Evolutionary conservation across 2,797 vertebrate species (phyloP), one percentile per base, ranked within the genome.

Genomic region (Paratrypauchen microcephalus): DNA sequence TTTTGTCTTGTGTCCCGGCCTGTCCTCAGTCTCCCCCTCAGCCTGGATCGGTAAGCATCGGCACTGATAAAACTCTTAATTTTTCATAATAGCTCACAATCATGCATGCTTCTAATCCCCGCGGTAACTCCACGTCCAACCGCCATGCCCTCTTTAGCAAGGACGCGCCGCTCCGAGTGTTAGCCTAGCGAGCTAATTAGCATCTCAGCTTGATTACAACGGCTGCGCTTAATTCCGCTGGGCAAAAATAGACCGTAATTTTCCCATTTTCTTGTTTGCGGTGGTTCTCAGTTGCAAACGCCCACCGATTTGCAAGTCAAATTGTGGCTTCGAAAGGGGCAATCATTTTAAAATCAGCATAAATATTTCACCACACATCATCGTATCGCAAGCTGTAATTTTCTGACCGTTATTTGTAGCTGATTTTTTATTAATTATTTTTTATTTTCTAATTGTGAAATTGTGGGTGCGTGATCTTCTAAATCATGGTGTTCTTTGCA

Each of bases 201-300:
- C n/a, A 54, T 54, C 90, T 93, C 85, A 92, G 87, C 90, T 77
- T 94, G 93, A 94, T 92, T 95, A 91, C 90, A 88, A 92, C 70
- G 72, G 86, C 85, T 78, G 56, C 65, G 87, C 88, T 92, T 95
- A 92, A 94, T 95, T 94, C 82, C 80, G 88, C 77, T 86, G 93
- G 89, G 94, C 94, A 92, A 87, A 92, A 92, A 87, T 89, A 95
- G 94, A 94, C 92, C 85, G 91, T 94, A 91, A 95, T 94, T 95
- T 92, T 91, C 92, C 41, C 13, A 45, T 45, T 45, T 45, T 45
- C 41, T 45, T 45, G 41, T 45, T 45, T 45, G 41, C 13, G 41
- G 91, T 87, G 59, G 82, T 78, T 60, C 76, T 83, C 90, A 93
- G 94, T 93, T 92, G 90, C 89, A 90, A 9, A 95, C 91, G 90